Percentiles rank a stretch among this genome's conserved stretches.
These are phyloP conservation scores for Hyalella azteca DNA, from an alignment of 2,888 invertebrate species.

Conservation along the genomic window DNA sequence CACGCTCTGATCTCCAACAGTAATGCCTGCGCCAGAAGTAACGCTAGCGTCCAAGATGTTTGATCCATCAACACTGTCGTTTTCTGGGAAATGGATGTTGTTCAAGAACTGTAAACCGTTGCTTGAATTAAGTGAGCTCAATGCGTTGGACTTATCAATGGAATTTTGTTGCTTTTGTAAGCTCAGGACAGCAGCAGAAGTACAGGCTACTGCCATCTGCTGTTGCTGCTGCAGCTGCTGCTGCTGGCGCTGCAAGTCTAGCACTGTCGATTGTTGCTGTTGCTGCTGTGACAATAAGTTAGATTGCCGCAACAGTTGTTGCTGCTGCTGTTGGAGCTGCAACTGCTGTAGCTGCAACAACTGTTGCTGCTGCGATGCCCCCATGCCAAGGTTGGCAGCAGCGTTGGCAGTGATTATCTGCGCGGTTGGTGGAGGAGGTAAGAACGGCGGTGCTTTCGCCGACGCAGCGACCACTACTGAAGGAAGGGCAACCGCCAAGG, in stretches of 20 bases:
- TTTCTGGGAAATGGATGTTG: slow-evolving; percentile 53
- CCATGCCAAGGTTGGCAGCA: not conserved
- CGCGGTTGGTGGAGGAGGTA: not conserved
- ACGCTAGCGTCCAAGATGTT: not conserved
- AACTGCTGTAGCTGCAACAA: slow-evolving; percentile 7
- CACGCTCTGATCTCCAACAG: no score
- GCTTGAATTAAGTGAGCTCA: not conserved
- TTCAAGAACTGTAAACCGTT: slow-evolving; percentile 45
- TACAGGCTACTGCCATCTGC: not conserved
- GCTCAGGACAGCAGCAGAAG: not conserved
- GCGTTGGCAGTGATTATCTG: not conserved
- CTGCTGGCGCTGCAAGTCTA: not conserved
- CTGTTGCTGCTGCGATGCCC: not conserved
- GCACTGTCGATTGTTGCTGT: not conserved
- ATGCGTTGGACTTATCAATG: not conserved
- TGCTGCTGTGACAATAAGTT: not conserved
- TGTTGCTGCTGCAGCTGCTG: slow-evolving; percentile 2
- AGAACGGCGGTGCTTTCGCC: not conserved
- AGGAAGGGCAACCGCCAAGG: not conserved
- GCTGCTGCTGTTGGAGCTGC: not conserved
- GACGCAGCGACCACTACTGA: slow-evolving; percentile 2
- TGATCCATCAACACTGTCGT: not conserved
- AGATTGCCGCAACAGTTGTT: slow-evolving; percentile 8
- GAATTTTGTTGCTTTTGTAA: not conserved
- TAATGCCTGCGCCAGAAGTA: not conserved